These are phyloP conservation scores for Dolichomitus sp. DNA, from an alignment of 2,888 invertebrate species.

Conservation along the genomic window DNA sequence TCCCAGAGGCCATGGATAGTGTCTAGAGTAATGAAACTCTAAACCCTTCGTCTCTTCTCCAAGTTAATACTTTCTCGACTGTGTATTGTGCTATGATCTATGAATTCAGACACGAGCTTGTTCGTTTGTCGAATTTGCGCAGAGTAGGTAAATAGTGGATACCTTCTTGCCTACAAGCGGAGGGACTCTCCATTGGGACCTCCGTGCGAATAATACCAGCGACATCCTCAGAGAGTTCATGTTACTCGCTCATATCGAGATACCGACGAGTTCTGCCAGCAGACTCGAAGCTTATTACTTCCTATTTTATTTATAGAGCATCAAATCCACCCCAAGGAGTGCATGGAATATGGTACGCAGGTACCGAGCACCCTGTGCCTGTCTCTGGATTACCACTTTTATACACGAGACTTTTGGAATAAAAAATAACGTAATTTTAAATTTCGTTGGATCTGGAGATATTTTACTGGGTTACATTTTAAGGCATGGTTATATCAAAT, in stretches of 20 bases:
- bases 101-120: neutral
- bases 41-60: neutral
- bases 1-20: slow-evolving; percentile 17
- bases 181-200: neutral
- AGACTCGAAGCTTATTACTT: slow-evolving; percentile 17
- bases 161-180: neutral
- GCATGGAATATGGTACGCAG: slow-evolving; percentile 46
- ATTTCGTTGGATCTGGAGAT: neutral
- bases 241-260: slow-evolving; percentile 29
- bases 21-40: slow-evolving; percentile 18
- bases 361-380: slow-evolving; percentile 72
- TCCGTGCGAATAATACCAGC: neutral
- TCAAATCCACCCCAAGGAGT: slow-evolving; percentile 15
- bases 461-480: neutral
- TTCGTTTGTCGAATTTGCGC: slow-evolving; percentile 5
- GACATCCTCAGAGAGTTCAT: slow-evolving; percentile 39
- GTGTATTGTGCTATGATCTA: neutral
- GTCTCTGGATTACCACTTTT: slow-evolving; percentile 55
- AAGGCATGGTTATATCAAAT: too few relatives aligned
- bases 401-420: neutral
- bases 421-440: neutral
- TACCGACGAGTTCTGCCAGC: neutral
- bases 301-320: slow-evolving; percentile 57
- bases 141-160: neutral
- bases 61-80: neutral